Conservation (phyloP, 2,113 vertebrate genomes). For the Aldabrachelys gigantea region DNA sequence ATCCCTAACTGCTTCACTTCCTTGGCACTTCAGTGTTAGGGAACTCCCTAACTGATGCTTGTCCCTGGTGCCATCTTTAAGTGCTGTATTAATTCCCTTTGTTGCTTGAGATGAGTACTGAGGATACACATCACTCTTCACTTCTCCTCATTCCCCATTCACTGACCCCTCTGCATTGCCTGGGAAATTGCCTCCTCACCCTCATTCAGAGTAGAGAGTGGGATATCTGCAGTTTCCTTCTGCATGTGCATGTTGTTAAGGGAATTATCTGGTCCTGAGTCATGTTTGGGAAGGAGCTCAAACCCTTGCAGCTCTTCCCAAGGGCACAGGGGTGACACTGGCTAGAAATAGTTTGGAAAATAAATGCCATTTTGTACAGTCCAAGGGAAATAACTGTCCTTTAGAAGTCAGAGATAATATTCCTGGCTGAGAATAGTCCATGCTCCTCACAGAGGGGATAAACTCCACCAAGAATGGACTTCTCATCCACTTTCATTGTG, state of each 20-base stretch:
- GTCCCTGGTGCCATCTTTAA: background rate
- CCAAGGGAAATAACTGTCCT: background rate
- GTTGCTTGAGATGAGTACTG: background rate
- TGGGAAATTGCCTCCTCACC: background rate
- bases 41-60: background rate
- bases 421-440: background rate
- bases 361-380: background rate
- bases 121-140: background rate
- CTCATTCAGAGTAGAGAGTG: background rate
- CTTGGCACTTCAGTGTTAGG: background rate
- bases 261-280: background rate
- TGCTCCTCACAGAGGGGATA: background rate
- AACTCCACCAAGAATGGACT: background rate
- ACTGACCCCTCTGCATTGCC: background rate
- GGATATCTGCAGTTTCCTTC: background rate
- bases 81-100: background rate
- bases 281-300: background rate
- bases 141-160: background rate
- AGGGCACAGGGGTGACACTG: too few relatives aligned
- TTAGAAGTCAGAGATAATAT: background rate
- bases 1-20: background rate
- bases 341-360: background rate
- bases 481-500: background rate
- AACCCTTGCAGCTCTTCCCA: background rate
- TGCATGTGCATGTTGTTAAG: background rate